phyloP scores from a whole-genome alignment of 2,888 invertebrate genomes.

The Pinctada fucata region DNA sequence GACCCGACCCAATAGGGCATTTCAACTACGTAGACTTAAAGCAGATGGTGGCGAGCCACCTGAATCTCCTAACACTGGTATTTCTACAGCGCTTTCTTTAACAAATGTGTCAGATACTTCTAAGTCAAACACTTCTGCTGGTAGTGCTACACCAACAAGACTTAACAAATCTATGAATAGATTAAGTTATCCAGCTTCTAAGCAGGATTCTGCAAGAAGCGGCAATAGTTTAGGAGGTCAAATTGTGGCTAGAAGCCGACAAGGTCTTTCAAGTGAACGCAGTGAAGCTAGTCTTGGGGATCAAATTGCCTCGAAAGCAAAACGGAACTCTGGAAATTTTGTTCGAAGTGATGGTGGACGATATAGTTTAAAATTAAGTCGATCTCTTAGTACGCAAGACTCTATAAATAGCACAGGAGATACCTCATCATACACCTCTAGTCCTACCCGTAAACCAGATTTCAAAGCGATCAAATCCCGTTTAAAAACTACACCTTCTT shows the following conservation, averaged over 20 bases:
- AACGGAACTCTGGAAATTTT: slow-evolving; percentile 42
- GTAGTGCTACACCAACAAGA: slow-evolving; percentile 31
- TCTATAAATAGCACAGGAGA: slow-evolving; percentile 26
- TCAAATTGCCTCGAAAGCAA: slow-evolving; percentile 63
- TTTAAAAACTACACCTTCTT: slow-evolving; percentile 52
- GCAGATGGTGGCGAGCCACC: slow-evolving; percentile 57
- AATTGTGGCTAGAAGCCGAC: slow-evolving; percentile 65
- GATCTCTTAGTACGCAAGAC: slow-evolving; percentile 45
- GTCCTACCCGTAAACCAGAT: slow-evolving; percentile 47
- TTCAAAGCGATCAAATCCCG: slow-evolving; percentile 39
- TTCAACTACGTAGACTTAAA: slow-evolving; percentile 82
- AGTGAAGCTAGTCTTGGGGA: slow-evolving; percentile 70
- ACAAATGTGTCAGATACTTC: slow-evolving; percentile 46
- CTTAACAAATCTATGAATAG: slow-evolving; percentile 18
- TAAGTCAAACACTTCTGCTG: slow-evolving; percentile 19
- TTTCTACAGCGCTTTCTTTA: slow-evolving; percentile 43
- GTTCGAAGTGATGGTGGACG: slow-evolving; percentile 60
- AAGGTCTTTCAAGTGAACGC: slow-evolving; percentile 42
- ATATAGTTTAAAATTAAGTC: slow-evolving; percentile 59
- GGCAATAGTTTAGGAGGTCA: slow-evolving; percentile 69
- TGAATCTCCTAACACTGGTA: slow-evolving; percentile 46
- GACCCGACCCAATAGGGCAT: slow-evolving; percentile 83
- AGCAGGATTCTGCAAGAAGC: slow-evolving; percentile 51
- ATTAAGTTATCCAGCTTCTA: slow-evolving; percentile 23
- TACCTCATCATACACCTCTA: slow-evolving; percentile 15